Percentiles rank a stretch among this genome's conserved stretches.
Evolutionary conservation across 2,113 vertebrate genomes (phyloP).

Genomic region (Lasiurus borealis): DNA sequence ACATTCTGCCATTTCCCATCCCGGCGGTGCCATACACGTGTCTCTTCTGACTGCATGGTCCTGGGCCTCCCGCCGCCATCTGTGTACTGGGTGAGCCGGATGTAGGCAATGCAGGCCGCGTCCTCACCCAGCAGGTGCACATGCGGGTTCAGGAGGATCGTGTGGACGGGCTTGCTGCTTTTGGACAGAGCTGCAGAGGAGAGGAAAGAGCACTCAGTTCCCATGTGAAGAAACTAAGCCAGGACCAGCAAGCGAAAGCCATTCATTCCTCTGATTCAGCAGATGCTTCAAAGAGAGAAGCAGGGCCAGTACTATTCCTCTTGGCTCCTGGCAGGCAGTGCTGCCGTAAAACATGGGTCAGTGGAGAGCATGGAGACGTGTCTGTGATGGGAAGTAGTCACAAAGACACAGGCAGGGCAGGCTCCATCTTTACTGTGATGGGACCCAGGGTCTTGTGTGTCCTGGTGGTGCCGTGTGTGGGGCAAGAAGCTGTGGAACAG

Average conservation of each 20-base stretch:
- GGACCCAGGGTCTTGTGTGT: too few relatives aligned
- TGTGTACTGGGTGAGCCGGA: slow-evolving; percentile 97
- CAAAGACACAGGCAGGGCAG: too few relatives aligned
- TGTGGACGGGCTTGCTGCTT: slow-evolving; percentile 94
- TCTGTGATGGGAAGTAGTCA: too few relatives aligned
- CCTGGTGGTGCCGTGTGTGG: too few relatives aligned
- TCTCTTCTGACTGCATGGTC: slow-evolving; percentile 98
- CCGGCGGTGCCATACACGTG: slow-evolving; percentile 97
- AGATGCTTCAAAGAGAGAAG: neutral
- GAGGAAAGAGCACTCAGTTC: neutral
- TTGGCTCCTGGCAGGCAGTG: too few relatives aligned
- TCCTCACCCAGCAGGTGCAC: slow-evolving; percentile 98
- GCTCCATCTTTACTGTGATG: too few relatives aligned
- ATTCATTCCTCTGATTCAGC: neutral
- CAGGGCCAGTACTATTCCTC: too few relatives aligned
- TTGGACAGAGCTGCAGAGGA: slow-evolving; percentile 92
- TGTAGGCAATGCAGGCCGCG: slow-evolving; percentile 97
- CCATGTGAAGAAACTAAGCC: rapidly evolving
- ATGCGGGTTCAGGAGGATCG: slow-evolving; percentile 97
- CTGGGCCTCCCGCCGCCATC: slow-evolving; percentile 93
- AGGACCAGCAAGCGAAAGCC: neutral
- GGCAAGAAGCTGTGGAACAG: too few relatives aligned
- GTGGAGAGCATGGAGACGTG: too few relatives aligned
- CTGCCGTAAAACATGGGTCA: too few relatives aligned
- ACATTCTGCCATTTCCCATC: slow-evolving; percentile 99